A percentile compares a stretch with the other conserved stretches of the same genome.
phyloP scores from a whole-genome alignment of 2,888 invertebrate species.

The Xanthia togata region DNA sequence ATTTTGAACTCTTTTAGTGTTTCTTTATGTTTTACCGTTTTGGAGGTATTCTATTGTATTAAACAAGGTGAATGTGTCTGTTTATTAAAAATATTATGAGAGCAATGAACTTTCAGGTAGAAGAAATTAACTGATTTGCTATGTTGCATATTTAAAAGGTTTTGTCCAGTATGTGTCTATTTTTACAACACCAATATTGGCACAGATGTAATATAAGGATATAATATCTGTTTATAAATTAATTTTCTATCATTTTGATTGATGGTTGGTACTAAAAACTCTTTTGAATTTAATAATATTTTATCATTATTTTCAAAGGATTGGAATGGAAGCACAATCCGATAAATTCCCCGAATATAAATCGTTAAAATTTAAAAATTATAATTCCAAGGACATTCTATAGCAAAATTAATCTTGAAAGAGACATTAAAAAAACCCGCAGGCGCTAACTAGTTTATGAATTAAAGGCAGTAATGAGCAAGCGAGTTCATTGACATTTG shows the following conservation, averaged over 20 bases:
- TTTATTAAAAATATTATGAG: conserved; percentile 28
- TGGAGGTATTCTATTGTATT: conserved; percentile 17
- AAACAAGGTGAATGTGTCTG: conserved; percentile 7
- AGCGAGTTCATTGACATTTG: conserved; percentile 42
- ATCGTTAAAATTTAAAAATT: background rate
- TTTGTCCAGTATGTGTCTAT: too few relatives aligned
- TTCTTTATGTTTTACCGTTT: conserved; percentile 37
- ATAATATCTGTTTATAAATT: background rate
- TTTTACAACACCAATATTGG: too few relatives aligned
- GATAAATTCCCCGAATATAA: background rate
- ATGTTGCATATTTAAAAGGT: background rate
- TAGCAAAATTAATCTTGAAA: conserved; percentile 17
- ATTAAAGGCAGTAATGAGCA: conserved; percentile 33
- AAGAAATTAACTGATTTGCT: background rate
- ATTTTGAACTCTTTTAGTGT: conserved; percentile 50
- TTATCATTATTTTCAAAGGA: background rate
- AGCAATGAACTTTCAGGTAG: conserved; percentile 20
- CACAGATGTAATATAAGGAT: too few relatives aligned
- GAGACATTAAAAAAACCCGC: conserved; percentile 2
- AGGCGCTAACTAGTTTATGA: conserved; percentile 39
- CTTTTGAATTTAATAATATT: background rate
- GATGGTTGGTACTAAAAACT: background rate
- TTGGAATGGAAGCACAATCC: background rate
- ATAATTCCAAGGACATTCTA: background rate
- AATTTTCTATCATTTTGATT: too few relatives aligned